A percentile compares a stretch with the other conserved stretches of the same genome.
Evolutionary conservation across 2,797 vertebrate genomes (phyloP).

Genomic region (Perodicticus potto): DNA sequence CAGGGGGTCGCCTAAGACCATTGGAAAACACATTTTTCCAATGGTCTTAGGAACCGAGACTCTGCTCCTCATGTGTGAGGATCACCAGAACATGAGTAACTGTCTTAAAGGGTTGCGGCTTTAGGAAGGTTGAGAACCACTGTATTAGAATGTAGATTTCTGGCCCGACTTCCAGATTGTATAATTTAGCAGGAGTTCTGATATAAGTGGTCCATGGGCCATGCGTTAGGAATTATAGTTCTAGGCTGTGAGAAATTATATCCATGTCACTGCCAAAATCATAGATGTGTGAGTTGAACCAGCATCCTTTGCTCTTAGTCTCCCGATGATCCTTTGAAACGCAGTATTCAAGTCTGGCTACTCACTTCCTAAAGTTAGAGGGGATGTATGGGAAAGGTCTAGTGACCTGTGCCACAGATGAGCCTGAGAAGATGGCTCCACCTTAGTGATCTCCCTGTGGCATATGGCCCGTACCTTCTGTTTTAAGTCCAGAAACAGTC

Average conservation of each 20-base stretch:
- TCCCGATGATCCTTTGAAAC: not conserved
- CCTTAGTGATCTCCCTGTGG: not conserved
- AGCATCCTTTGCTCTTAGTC: not conserved
- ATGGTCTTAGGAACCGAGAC: too few species aligned
- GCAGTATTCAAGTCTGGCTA: not conserved
- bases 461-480: not conserved
- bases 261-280: not conserved
- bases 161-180: not conserved
- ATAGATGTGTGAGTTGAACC: not conserved
- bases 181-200: not conserved
- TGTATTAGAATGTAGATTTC: not conserved
- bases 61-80: too few species aligned
- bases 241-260: not conserved
- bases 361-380: not conserved
- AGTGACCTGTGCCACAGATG: not conserved
- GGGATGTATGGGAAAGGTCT: not conserved
- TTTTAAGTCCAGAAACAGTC: not conserved
- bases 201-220: not conserved
- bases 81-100: too few species aligned
- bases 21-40: too few species aligned
- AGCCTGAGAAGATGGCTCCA: not conserved
- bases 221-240: not conserved
- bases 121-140: too few species aligned
- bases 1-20: too few species aligned
- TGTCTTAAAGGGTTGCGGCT: too few species aligned